phyloP scores from a whole-genome alignment of 1,140 invertebrate genomes.

The Drosophila kanapiae region DNA sequence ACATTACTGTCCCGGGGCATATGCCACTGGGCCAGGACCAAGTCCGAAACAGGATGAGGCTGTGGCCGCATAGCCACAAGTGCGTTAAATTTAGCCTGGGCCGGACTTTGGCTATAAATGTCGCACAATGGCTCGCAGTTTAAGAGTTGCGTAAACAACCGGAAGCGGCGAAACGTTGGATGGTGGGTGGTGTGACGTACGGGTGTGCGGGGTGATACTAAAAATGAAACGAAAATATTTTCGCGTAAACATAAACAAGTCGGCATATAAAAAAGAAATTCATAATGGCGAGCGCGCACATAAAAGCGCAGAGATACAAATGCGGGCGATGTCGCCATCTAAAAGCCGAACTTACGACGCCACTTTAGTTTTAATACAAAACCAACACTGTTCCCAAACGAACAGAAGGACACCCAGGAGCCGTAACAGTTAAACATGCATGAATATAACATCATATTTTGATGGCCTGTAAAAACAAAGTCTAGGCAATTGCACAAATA shows the following conservation, averaged over 20 bases:
- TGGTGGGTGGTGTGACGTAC: background rate
- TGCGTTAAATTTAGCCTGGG: slow-evolving; percentile 62
- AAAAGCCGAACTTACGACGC: slow-evolving; percentile 34
- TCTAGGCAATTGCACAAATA: slow-evolving; percentile 49
- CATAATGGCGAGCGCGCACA: slow-evolving; percentile 50
- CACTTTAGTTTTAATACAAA: slow-evolving; percentile 46
- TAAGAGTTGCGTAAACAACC: slow-evolving; percentile 71
- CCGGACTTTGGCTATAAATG: slow-evolving; percentile 55
- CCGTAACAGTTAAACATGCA: slow-evolving; percentile 26
- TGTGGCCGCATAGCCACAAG: slow-evolving; percentile 27
- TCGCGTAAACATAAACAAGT: slow-evolving; percentile 71
- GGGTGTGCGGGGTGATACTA: slow-evolving; percentile 28
- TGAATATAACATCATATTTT: slow-evolving; percentile 50
- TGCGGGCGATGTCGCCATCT: slow-evolving; percentile 2
- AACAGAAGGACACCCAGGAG: slow-evolving; percentile 4
- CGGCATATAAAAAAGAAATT: slow-evolving; percentile 54
- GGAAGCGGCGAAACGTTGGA: slow-evolving; percentile 11
- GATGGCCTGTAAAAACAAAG: slow-evolving; percentile 41
- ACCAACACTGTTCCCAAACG: slow-evolving; percentile 19
- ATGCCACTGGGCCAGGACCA: slow-evolving; percentile 6
- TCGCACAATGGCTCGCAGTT: slow-evolving; percentile 60
- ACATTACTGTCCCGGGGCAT: slow-evolving; percentile 44
- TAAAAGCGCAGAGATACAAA: slow-evolving; percentile 23
- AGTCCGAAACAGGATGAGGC: slow-evolving; percentile 5
- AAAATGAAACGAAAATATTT: slow-evolving; percentile 78